These are phyloP conservation scores for Pelochelys cantorii DNA, from an alignment of 2,797 vertebrate species.

Conservation along the genomic window DNA sequence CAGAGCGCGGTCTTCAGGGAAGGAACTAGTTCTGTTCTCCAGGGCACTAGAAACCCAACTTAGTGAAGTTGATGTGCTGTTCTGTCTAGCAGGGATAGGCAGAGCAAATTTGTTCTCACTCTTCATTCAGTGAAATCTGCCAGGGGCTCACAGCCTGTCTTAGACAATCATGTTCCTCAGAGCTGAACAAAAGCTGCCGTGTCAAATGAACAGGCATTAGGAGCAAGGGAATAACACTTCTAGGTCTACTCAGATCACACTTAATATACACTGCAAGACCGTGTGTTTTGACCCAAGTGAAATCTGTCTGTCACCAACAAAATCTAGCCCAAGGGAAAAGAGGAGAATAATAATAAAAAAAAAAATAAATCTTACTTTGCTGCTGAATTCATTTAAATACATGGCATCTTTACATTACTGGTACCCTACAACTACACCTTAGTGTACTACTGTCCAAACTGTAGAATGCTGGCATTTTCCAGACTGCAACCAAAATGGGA, in stretches of 20 bases:
- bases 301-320: slow-evolving; percentile 31
- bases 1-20: not conserved
- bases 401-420: not conserved
- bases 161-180: not conserved
- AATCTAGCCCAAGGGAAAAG: not conserved
- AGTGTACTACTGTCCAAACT: not conserved
- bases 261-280: not conserved
- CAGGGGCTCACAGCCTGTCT: accelerated
- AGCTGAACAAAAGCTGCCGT: not conserved
- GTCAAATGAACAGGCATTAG: not conserved
- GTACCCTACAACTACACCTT: not conserved
- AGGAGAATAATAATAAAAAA: not conserved
- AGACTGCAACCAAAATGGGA: not conserved
- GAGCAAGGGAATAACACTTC: not conserved
- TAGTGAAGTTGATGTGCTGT: accelerated
- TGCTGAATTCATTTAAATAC: slow-evolving; percentile 7
- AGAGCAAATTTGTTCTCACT: not conserved
- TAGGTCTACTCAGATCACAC: not conserved
- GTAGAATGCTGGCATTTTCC: not conserved
- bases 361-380: not conserved
- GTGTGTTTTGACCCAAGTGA: slow-evolving; percentile 7
- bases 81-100: not conserved
- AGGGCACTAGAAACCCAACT: not conserved
- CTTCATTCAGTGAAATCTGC: not conserved
- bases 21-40: not conserved